Conservation (phyloP, 2,797 vertebrate genomes). For the Phrynocephalus forsythii region DNA sequence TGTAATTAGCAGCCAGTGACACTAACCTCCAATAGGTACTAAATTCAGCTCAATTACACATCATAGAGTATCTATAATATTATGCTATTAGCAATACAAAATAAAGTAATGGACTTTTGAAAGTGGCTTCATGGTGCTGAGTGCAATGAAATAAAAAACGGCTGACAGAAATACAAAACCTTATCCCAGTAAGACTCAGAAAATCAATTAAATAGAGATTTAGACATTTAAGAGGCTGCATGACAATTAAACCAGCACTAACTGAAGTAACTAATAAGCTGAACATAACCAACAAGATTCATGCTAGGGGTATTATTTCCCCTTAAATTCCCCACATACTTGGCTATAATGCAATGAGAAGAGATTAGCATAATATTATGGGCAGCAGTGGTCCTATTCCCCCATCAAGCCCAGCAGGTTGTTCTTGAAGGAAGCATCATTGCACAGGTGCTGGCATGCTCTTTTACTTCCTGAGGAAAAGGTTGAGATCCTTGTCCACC, state of each 20-base stretch:
- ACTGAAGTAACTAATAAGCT: conserved; percentile 14
- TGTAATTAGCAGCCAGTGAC: conserved; percentile 75
- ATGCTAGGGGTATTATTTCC: conserved; percentile 14
- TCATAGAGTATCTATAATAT: conserved; percentile 11
- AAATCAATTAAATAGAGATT: conserved; percentile 80
- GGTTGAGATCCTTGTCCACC: background rate
- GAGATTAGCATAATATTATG: conserved; percentile 19
- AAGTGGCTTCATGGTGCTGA: conserved; percentile 9
- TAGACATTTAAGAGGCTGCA: conserved; percentile 75
- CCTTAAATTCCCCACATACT: conserved; percentile 25
- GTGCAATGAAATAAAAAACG: conserved; percentile 32
- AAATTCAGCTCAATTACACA: conserved; percentile 49
- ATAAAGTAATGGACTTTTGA: conserved; percentile 20
- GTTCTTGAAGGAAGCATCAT: background rate
- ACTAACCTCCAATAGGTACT: conserved; percentile 70
- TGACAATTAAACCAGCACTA: conserved; percentile 63
- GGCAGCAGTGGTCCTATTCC: background rate
- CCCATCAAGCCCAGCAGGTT: background rate
- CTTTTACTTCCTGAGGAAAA: background rate
- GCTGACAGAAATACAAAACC: conserved; percentile 33
- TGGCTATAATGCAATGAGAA: background rate
- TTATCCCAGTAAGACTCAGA: conserved; percentile 40
- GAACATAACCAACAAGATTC: background rate
- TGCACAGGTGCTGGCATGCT: background rate
- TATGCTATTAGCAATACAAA: conserved; percentile 26